phyloP scores from a whole-genome alignment of 2,888 invertebrate species.

The Drosophila emarginata region DNA sequence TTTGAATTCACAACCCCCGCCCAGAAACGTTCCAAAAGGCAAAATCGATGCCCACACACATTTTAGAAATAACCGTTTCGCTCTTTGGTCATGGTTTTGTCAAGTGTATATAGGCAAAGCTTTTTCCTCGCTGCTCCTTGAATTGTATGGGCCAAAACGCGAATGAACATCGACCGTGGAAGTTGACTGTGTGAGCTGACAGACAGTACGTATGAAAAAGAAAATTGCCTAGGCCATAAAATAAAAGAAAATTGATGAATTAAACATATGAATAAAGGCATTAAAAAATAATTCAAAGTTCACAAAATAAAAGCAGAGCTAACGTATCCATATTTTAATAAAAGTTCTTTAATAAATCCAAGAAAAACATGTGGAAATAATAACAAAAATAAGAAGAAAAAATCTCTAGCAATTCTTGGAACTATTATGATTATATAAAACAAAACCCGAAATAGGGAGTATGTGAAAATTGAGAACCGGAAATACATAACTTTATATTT shows the following conservation, averaged over 20 bases:
- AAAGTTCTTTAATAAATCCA: slow-evolving; percentile 11
- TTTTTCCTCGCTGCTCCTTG: slow-evolving; percentile 77
- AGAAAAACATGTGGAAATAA: slow-evolving; percentile 30
- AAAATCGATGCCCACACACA: slow-evolving; percentile 61
- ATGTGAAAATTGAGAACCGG: neutral
- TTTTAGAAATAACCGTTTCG: slow-evolving; percentile 55
- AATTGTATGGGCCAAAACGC: slow-evolving; percentile 78
- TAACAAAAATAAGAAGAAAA: slow-evolving; percentile 1
- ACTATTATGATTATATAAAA: slow-evolving; percentile 64
- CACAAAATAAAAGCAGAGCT: slow-evolving; percentile 22
- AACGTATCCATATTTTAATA: slow-evolving; percentile 23
- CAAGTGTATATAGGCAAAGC: slow-evolving; percentile 46
- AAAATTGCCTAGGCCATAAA: slow-evolving; percentile 62
- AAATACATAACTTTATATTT: slow-evolving; percentile 47
- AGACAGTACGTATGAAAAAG: slow-evolving; percentile 59
- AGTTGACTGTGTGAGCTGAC: slow-evolving; percentile 71
- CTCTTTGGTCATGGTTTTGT: slow-evolving; percentile 42
- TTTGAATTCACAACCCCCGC: slow-evolving; percentile 5
- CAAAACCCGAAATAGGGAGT: slow-evolving; percentile 59
- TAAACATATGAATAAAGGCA: neutral
- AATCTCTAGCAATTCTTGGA: slow-evolving; percentile 1
- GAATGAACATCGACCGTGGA: slow-evolving; percentile 82
- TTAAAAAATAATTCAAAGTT: slow-evolving; percentile 17
- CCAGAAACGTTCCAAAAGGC: slow-evolving; percentile 9
- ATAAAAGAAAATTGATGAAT: slow-evolving; percentile 54